Conservation (phyloP, 2,797 vertebrate genomes). For the Spheniscus humboldti region DNA sequence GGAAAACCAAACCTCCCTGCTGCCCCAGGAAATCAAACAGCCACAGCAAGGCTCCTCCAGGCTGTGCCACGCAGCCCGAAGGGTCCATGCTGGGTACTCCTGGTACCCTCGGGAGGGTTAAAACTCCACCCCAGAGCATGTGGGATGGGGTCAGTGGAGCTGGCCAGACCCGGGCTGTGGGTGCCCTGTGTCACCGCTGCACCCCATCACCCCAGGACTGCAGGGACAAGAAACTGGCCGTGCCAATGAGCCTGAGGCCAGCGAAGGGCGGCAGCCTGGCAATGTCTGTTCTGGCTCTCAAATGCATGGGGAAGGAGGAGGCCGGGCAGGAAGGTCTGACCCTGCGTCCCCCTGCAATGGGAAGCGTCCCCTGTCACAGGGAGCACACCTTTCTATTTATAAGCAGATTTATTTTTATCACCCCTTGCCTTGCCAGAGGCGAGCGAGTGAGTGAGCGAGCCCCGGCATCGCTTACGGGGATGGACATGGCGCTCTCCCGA, state of each 20-base stretch:
- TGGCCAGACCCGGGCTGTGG: accelerated
- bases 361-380: background rate
- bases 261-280: background rate
- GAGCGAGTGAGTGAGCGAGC: background rate
- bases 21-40: background rate
- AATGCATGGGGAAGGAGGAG: too few relatives aligned
- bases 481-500: background rate
- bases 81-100: background rate
- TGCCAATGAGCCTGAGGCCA: background rate
- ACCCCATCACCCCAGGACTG: background rate
- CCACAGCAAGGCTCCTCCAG: background rate
- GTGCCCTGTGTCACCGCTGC: background rate
- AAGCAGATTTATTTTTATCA: background rate
- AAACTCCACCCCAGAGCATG: too few relatives aligned
- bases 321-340: background rate
- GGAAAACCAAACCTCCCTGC: background rate
- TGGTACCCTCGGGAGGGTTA: background rate
- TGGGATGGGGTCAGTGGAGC: background rate
- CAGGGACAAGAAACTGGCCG: background rate
- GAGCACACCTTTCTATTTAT: background rate
- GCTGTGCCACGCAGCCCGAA: background rate
- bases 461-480: background rate
- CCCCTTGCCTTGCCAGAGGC: background rate
- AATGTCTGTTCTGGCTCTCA: background rate
- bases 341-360: accelerated